A percentile compares a stretch with the other conserved stretches of the same genome.
Conservation (phyloP, 1,140 invertebrate species). For the Neotoxoptera formosana region DNA sequence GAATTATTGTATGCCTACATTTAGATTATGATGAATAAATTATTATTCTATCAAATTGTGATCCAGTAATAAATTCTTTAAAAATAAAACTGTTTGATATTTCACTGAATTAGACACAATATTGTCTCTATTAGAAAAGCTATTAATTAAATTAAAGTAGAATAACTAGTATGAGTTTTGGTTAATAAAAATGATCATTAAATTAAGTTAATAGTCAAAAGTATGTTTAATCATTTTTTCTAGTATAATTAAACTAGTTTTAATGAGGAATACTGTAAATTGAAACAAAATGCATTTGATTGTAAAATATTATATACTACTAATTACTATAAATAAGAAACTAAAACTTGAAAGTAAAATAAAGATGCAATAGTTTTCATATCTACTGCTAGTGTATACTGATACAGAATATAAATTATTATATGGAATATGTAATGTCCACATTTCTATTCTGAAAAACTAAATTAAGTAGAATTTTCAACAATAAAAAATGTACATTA, state of each 20-base stretch:
- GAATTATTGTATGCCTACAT: neutral
- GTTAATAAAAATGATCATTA: too few species aligned
- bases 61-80: neutral
- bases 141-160: neutral
- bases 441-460: neutral
- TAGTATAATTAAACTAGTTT: neutral
- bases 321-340: neutral
- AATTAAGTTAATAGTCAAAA: neutral
- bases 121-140: neutral
- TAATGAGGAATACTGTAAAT: neutral
- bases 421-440: neutral
- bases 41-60: neutral
- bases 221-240: neutral
- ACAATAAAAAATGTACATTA: neutral
- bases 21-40: neutral
- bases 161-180: neutral
- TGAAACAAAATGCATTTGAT: neutral
- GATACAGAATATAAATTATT: neutral
- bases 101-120: neutral
- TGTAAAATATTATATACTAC: neutral
- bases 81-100: neutral
- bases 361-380: neutral
- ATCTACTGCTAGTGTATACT: neutral
- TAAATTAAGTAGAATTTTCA: neutral
- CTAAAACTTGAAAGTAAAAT: neutral